Evolutionary conservation across 2,888 invertebrate species (phyloP).

Genomic region (Drosophila acutilabella): DNA sequence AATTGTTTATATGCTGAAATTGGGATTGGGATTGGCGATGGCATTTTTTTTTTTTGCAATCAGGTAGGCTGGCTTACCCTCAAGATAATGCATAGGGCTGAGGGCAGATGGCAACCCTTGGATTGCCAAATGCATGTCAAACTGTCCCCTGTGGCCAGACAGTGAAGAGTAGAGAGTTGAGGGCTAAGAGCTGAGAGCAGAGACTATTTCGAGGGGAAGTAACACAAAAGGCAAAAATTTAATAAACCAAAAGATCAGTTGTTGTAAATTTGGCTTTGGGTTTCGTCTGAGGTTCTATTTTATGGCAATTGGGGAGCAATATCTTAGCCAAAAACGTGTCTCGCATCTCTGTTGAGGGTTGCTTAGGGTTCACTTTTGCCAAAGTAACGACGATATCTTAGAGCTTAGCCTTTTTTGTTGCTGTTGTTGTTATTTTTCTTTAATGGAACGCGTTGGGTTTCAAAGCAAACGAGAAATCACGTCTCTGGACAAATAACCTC

Average conservation of each 20-base stretch:
- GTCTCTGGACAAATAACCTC: slow-evolving; percentile 15
- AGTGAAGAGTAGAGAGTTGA: neutral
- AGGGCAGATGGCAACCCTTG: slow-evolving; percentile 60
- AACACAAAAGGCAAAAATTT: slow-evolving; percentile 52
- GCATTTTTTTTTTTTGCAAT: slow-evolving; percentile 34
- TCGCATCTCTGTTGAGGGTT: slow-evolving; percentile 46
- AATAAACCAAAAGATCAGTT: slow-evolving; percentile 73
- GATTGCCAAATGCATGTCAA: slow-evolving; percentile 51
- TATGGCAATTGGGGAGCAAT: slow-evolving; percentile 71
- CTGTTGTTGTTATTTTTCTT: no score
- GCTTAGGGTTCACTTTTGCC: slow-evolving; percentile 25
- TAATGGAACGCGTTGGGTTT: slow-evolving; percentile 6
- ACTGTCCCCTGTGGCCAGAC: slow-evolving; percentile 69
- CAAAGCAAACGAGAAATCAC: slow-evolving; percentile 7
- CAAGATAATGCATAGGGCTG: slow-evolving; percentile 18
- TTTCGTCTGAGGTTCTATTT: slow-evolving; percentile 37
- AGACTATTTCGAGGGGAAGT: slow-evolving; percentile 58
- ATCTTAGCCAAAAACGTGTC: slow-evolving; percentile 55
- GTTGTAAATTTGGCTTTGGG: slow-evolving; percentile 62
- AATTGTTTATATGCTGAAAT: slow-evolving; percentile 65
- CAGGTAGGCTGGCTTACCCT: slow-evolving; percentile 63
- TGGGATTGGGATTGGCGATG: slow-evolving; percentile 25
- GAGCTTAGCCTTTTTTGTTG: slow-evolving; percentile 20
- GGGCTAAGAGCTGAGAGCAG: neutral
- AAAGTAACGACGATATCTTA: slow-evolving; percentile 12